Evolutionary conservation across 92 coral and sea anemone species (phyloP).

Genomic region (Palythoa heliodiscus): DNA sequence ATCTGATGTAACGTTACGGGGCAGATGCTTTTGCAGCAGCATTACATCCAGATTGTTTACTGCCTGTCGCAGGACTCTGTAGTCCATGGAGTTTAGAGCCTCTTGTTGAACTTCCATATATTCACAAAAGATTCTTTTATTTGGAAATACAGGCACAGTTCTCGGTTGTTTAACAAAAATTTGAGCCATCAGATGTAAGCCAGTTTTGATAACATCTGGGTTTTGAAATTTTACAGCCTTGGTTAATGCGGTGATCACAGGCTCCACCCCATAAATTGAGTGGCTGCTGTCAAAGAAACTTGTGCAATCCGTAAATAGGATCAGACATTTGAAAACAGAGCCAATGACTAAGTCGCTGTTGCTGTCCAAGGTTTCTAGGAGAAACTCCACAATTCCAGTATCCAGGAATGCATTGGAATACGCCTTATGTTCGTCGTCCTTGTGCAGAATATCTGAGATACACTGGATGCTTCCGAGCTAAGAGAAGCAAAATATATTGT

Average conservation of each 20-base stretch:
- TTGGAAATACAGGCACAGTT: slow-evolving; percentile 68
- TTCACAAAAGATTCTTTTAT: slow-evolving; percentile 54
- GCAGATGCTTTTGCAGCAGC: slow-evolving; percentile 62
- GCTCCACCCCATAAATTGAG: slow-evolving; percentile 84
- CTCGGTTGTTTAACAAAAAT: slow-evolving; percentile 66
- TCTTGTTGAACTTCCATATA: slow-evolving; percentile 65
- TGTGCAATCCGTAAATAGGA: slow-evolving; percentile 49
- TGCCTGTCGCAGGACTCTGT: slow-evolving; percentile 76
- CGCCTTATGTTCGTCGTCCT: slow-evolving; percentile 39
- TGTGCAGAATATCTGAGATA: slow-evolving; percentile 50
- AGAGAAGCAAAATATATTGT: not conserved
- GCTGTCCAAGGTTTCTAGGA: slow-evolving; percentile 81
- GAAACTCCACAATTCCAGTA: slow-evolving; percentile 74
- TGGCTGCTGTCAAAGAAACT: slow-evolving; percentile 78
- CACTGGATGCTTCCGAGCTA: slow-evolving; percentile 73
- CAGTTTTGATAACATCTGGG: slow-evolving; percentile 77
- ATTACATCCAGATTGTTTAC: slow-evolving; percentile 60
- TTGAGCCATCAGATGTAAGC: slow-evolving; percentile 68
- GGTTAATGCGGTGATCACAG: slow-evolving; percentile 65
- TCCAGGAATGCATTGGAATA: slow-evolving; percentile 53
- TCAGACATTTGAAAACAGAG: slow-evolving; percentile 77
- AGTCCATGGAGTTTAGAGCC: slow-evolving; percentile 76
- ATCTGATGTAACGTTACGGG: slow-evolving; percentile 54
- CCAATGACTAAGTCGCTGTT: slow-evolving; percentile 77
- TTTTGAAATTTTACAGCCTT: slow-evolving; percentile 68